phyloP scores from a whole-genome alignment of 2,797 vertebrate genomes.

The Poeciliopsis turneri region DNA sequence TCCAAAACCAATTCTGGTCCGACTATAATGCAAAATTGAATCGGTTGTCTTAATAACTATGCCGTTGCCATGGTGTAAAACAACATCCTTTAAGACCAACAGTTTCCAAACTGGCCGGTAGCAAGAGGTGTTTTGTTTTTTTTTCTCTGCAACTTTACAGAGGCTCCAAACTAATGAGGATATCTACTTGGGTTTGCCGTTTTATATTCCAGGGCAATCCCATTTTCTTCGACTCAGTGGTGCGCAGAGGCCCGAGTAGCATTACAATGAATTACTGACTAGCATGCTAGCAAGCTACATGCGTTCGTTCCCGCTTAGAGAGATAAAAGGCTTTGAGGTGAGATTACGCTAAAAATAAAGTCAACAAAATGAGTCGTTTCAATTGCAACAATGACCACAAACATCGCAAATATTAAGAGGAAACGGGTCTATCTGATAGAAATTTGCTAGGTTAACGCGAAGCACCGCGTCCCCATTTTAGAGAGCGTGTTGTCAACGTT shows the following conservation, averaged over 20 bases:
- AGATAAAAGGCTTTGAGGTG: rapidly evolving
- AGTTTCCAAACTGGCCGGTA: background rate
- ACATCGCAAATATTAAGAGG: rapidly evolving
- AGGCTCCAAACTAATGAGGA: background rate
- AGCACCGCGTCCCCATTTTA: conserved; percentile 63
- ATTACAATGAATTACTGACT: conserved; percentile 9
- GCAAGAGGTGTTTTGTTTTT: background rate
- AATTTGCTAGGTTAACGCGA: conserved; percentile 10
- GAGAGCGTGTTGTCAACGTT: conserved; percentile 26
- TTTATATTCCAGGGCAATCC: background rate
- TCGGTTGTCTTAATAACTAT: background rate
- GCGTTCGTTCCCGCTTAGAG: background rate
- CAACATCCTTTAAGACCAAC: background rate
- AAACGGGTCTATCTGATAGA: rapidly evolving
- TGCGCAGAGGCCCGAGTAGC: conserved; percentile 49
- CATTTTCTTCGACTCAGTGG: conserved; percentile 1
- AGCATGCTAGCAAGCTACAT: conserved; percentile 27
- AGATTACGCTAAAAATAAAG: rapidly evolving
- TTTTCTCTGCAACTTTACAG: background rate
- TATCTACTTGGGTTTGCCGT: background rate
- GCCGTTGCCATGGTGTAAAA: conserved; percentile 10
- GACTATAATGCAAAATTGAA: background rate
- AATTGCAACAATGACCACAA: background rate
- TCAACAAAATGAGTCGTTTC: rapidly evolving
- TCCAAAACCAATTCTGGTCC: background rate